Base-by-base conservation (phyloP, 2,797 vertebrate genomes). In the Acropternis orthonyx region DNA sequence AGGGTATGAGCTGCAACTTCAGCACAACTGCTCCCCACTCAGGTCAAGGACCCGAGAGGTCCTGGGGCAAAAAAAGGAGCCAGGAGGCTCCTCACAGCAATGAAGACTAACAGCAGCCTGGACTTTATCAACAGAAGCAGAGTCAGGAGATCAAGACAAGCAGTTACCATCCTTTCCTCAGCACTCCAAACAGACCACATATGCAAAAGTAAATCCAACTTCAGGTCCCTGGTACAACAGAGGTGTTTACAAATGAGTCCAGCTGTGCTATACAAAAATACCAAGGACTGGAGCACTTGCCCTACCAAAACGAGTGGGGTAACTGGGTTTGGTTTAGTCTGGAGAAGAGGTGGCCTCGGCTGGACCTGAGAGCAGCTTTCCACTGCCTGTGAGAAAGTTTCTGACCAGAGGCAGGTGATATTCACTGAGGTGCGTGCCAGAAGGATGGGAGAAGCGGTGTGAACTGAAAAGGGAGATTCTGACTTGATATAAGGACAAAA, bases 351-450 rank as follows among this genome's bases (percentile, higher is more conserved):
- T 19, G 14, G 55, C 24, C 56, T 17, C 43, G 32, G 16, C 12
- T 10, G 4, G 3, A 21, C 32, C 49, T 23, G 19, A 30, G 12
- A 56, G 30, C n/a, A 56, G 37, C 24, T 54, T 63, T 24, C 7
- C 7, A 36, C 24, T 3, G 39, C 16, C 54, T 69, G 3, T 4
- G 7, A 58, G 32, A 51, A 89, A 17, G 32, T 52, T 43, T 55
- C 39, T 4, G 26, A 41, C 5, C 48, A 68, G 46, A 30, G 36
- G 16, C 19, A 36, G 12, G 24, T 22, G n/a, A 9, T 1, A 8
- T 14, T 63, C 36, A 81, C 21, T 0, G 0, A 80, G 14, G 9
- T 17, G 4, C 2, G 12, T 0, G 0, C 61, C 61, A 59, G 13
- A 7, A 62, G 36, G 59, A 43, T 1, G 16, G 37, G 2, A 58